These are phyloP conservation scores for Propithecus deckenii DNA, from an alignment of 2,797 vertebrate species.

Conservation along the genomic window DNA sequence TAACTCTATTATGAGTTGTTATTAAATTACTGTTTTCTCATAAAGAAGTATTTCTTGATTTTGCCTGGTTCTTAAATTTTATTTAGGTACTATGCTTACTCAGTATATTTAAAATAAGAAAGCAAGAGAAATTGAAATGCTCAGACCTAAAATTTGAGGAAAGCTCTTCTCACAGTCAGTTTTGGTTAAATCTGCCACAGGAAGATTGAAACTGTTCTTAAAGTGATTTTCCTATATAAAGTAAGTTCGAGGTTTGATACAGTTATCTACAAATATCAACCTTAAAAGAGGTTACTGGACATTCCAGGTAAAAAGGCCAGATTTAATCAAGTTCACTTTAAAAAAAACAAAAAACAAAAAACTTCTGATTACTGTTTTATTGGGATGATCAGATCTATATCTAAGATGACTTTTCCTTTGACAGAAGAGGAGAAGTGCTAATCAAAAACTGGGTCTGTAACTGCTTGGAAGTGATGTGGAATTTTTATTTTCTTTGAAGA, in stretches of 20 bases:
- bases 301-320: not conserved
- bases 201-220: not conserved
- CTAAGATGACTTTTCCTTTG: not conserved
- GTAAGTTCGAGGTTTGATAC: not conserved
- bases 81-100: not conserved
- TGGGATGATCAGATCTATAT: not conserved
- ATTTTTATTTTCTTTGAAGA: not conserved
- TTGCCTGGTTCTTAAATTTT: not conserved
- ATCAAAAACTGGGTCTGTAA: not conserved
- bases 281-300: not conserved
- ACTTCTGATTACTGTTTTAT: not conserved
- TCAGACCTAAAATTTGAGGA: not conserved
- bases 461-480: not conserved
- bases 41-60: not conserved
- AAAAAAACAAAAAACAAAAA: not conserved
- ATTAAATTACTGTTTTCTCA: not conserved
- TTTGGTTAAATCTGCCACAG: not conserved
- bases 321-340: not conserved
- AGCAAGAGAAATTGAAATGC: not conserved
- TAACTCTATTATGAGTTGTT: not conserved
- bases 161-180: not conserved
- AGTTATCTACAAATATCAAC: not conserved
- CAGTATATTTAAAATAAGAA: slow-evolving; percentile 10
- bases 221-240: not conserved
- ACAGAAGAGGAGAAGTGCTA: not conserved